phyloP scores from a whole-genome alignment of 2,888 invertebrate genomes.

The Troglohyphantes excavatus region DNA sequence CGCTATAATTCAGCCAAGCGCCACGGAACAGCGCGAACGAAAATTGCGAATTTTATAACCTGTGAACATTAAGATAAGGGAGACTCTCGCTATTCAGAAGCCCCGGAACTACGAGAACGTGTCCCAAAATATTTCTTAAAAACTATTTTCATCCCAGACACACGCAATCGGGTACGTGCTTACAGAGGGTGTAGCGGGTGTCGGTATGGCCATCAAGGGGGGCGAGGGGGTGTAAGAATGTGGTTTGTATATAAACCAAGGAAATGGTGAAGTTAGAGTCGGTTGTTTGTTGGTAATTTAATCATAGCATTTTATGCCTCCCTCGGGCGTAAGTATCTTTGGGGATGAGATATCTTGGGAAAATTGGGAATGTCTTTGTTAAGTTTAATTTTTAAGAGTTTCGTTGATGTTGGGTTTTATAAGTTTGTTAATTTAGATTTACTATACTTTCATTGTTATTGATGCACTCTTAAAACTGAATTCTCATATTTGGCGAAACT shows the following conservation, averaged over 20 bases:
- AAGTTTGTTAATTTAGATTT: too few relatives aligned
- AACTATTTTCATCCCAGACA: constrained; percentile 47
- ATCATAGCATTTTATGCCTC: too few relatives aligned
- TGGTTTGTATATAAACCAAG: not conserved
- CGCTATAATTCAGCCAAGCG: constrained; percentile 44
- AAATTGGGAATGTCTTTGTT: too few relatives aligned
- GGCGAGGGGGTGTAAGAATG: too few relatives aligned
- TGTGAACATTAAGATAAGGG: constrained; percentile 76
- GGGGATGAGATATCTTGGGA: too few relatives aligned
- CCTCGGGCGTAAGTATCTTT: too few relatives aligned
- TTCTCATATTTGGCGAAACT: too few relatives aligned
- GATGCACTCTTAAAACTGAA: too few relatives aligned
- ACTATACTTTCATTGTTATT: too few relatives aligned
- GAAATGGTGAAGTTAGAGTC: not conserved
- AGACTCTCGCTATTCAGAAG: constrained; percentile 36
- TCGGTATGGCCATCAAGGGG: not conserved
- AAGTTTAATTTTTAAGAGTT: too few relatives aligned
- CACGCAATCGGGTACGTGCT: constrained; percentile 58
- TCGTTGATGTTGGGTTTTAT: too few relatives aligned
- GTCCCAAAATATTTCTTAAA: constrained; percentile 59
- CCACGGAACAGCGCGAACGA: constrained; percentile 41
- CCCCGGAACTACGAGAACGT: constrained; percentile 6
- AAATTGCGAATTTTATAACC: constrained; percentile 74
- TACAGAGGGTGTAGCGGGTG: not conserved
- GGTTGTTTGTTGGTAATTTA: too few relatives aligned